These are phyloP conservation scores for Catocala fraxini DNA, from an alignment of 2,888 invertebrate genomes.

Conservation along the genomic window DNA sequence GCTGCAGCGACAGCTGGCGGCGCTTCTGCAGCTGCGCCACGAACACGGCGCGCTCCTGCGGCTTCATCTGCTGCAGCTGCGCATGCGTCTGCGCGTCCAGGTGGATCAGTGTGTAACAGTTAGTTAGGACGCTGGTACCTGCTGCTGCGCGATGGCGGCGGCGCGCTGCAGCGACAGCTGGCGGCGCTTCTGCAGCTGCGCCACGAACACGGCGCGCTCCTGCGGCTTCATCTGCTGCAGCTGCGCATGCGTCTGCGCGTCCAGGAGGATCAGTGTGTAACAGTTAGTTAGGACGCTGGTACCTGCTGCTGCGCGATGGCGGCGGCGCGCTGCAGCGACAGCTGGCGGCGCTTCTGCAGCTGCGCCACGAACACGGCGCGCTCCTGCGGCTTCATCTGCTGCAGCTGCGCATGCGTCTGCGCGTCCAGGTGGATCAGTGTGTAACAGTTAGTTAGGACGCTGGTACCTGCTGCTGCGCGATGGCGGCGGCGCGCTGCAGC, in stretches of 20 bases:
- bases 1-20: slow-evolving; percentile 85
- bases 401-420: slow-evolving; percentile 94
- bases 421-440: slow-evolving; percentile 92
- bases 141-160: slow-evolving; percentile 80
- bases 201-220: slow-evolving; percentile 93
- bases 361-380: slow-evolving; percentile 93
- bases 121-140: slow-evolving; percentile 54
- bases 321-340: slow-evolving; percentile 85
- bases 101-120: slow-evolving; percentile 87
- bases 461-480: slow-evolving; percentile 80
- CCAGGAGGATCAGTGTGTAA: slow-evolving; percentile 90
- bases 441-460: no score
- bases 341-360: slow-evolving; percentile 89
- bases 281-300: slow-evolving; percentile 1
- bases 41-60: slow-evolving; percentile 93
- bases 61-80: slow-evolving; percentile 93
- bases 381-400: slow-evolving; percentile 94
- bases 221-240: slow-evolving; percentile 94
- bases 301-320: slow-evolving; percentile 83
- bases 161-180: slow-evolving; percentile 87
- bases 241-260: slow-evolving; percentile 94
- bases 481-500: slow-evolving; percentile 83
- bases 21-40: slow-evolving; percentile 92
- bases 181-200: slow-evolving; percentile 90
- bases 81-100: slow-evolving; percentile 94